Conservation (phyloP, 2,113 vertebrate species). For the Cynopterus brachyotis region DNA sequence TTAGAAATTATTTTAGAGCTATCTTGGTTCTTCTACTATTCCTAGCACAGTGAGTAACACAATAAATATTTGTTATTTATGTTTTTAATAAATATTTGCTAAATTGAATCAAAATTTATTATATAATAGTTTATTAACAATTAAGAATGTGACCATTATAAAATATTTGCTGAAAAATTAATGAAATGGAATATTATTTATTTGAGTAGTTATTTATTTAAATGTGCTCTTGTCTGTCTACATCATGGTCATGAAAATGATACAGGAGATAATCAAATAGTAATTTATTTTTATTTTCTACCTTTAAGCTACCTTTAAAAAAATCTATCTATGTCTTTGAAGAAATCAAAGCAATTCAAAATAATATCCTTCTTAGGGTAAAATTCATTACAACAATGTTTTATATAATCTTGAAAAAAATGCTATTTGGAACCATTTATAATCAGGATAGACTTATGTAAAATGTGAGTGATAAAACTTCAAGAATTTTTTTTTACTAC, state of each 20-base stretch:
- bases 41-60: neutral
- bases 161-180: slow-evolving; percentile 8
- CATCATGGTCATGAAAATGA: neutral
- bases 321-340: neutral
- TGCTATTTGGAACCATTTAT: neutral
- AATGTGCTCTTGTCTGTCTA: neutral
- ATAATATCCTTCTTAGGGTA: neutral
- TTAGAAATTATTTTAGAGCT: slow-evolving; percentile 8
- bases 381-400: neutral
- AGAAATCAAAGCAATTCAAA: slow-evolving; percentile 49
- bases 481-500: neutral
- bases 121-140: neutral
- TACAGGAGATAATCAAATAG: slow-evolving; percentile 25
- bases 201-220: neutral
- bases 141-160: neutral
- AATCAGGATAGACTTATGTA: slow-evolving; percentile 49
- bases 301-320: neutral
- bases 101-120: neutral
- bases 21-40: neutral
- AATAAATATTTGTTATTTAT: neutral
- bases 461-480: slow-evolving; percentile 39
- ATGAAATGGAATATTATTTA: neutral
- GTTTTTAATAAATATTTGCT: neutral
- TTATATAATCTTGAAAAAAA: neutral
- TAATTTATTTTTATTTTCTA: slow-evolving; percentile 24